These are phyloP conservation scores for Drosophila kuntzei DNA, from an alignment of 2,888 invertebrate species.

Conservation along the genomic window DNA sequence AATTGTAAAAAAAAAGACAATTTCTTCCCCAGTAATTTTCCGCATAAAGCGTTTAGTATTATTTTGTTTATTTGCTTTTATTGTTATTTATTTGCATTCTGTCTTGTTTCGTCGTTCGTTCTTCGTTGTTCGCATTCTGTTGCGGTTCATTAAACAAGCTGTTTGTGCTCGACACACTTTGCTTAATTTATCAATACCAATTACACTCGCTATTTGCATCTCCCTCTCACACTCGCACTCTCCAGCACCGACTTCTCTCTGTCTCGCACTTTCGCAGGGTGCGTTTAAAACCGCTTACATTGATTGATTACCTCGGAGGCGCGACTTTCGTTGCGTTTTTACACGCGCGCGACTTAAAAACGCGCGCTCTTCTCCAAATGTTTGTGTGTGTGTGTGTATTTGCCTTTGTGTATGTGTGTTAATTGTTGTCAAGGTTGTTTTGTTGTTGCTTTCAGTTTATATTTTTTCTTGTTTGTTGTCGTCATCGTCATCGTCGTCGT, in stretches of 20 bases:
- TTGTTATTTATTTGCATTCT: background rate
- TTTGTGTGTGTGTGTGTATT: constrained; percentile 10
- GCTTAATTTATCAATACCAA: constrained; percentile 74
- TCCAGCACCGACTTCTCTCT: background rate
- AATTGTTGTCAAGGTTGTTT: constrained; percentile 79
- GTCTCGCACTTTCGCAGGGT: background rate
- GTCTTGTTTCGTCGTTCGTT: background rate
- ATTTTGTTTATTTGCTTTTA: constrained; percentile 6
- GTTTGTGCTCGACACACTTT: constrained; percentile 54
- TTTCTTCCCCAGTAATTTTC: background rate
- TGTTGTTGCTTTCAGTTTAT: constrained; percentile 35
- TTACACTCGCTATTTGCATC: constrained; percentile 39
- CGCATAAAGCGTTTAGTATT: background rate
- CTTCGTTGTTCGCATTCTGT: constrained; percentile 21
- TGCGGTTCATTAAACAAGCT: constrained; percentile 53
- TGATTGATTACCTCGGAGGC: constrained; percentile 76
- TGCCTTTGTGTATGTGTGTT: constrained; percentile 52
- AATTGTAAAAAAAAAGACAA: background rate
- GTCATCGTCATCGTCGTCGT: background rate
- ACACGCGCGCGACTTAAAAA: constrained; percentile 60
- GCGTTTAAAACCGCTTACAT: constrained; percentile 71
- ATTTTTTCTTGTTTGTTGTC: constrained; percentile 33
- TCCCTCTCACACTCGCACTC: background rate
- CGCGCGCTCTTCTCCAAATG: constrained; percentile 32
- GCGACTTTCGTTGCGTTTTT: constrained; percentile 70